phyloP scores from a whole-genome alignment of 2,113 vertebrate species.

The Stomatorhinus ivindoensis region DNA sequence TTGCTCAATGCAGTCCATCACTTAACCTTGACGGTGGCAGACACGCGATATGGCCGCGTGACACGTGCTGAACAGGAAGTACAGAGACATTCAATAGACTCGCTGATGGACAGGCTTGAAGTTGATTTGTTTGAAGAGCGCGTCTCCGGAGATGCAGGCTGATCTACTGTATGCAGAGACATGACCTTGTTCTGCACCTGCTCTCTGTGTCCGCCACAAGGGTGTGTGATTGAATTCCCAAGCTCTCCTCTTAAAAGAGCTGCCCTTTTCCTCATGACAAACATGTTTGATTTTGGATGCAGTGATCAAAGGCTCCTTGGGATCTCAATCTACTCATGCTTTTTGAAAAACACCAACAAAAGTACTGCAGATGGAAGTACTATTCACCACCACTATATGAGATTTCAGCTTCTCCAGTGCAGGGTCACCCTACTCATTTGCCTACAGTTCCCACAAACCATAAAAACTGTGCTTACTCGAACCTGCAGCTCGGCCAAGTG shows the following conservation, averaged over 20 bases:
- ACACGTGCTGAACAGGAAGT: not conserved
- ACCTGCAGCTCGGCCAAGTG: not conserved
- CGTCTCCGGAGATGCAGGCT: not conserved
- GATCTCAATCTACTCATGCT: not conserved
- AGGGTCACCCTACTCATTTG: not conserved
- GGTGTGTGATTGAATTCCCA: not conserved
- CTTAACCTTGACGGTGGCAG: not conserved
- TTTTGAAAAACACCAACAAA: not conserved
- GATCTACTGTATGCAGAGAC: not conserved
- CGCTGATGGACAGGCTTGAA: not conserved
- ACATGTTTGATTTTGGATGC: not conserved
- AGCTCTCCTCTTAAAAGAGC: not conserved
- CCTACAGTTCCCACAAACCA: not conserved
- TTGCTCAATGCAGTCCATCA: not conserved
- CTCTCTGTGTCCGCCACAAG: not conserved
- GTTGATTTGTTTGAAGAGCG: not conserved
- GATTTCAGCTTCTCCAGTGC: not conserved
- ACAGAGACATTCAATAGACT: not conserved
- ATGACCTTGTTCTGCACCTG: not conserved
- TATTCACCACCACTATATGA: not conserved
- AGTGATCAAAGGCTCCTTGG: not conserved
- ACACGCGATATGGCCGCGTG: not conserved
- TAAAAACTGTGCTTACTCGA: not conserved
- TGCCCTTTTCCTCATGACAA: not conserved
- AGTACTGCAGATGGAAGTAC: not conserved